Evolutionary conservation across 53 echinoderm and acorn worm species (phyloP).

Genomic region (Zoroaster sp.): DNA sequence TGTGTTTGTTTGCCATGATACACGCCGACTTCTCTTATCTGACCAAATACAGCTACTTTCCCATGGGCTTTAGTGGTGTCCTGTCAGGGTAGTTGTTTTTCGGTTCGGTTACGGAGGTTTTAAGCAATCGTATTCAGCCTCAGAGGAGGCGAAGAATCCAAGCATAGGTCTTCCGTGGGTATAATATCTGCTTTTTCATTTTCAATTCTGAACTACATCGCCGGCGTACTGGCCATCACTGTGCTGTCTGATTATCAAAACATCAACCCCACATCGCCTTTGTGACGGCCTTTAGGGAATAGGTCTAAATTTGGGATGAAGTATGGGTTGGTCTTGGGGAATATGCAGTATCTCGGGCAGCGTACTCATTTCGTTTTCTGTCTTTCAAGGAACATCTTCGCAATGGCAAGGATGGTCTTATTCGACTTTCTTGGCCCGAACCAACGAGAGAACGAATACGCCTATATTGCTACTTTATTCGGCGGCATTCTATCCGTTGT

Average conservation of each 20-base stretch:
- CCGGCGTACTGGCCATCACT: slow-evolving; percentile 53
- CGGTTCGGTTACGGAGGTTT: slow-evolving; percentile 54
- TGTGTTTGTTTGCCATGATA: too few relatives aligned
- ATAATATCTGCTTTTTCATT: slow-evolving; percentile 46
- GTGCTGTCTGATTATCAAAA: slow-evolving; percentile 42
- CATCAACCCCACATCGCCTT: slow-evolving; percentile 65
- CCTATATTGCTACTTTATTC: too few relatives aligned
- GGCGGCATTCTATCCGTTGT: too few relatives aligned
- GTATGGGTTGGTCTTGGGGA: slow-evolving; percentile 49
- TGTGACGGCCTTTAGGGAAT: slow-evolving; percentile 55
- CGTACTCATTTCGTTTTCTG: slow-evolving; percentile 58
- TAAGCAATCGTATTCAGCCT: too few relatives aligned
- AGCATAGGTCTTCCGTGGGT: slow-evolving; percentile 49
- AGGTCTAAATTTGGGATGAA: slow-evolving; percentile 52
- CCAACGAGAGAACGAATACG: slow-evolving; percentile 52
- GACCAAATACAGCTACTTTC: neutral
- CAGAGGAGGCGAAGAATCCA: too few relatives aligned
- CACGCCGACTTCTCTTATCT: neutral
- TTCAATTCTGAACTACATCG: slow-evolving; percentile 57
- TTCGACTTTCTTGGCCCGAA: slow-evolving; percentile 51
- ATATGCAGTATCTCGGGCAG: slow-evolving; percentile 71
- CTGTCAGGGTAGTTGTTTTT: neutral
- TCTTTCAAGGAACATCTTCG: too few relatives aligned
- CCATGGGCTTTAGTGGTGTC: neutral
- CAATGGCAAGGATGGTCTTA: too few relatives aligned